phyloP scores from a whole-genome alignment of 2,888 invertebrate species.

The Leptarthrus brevirostris region DNA sequence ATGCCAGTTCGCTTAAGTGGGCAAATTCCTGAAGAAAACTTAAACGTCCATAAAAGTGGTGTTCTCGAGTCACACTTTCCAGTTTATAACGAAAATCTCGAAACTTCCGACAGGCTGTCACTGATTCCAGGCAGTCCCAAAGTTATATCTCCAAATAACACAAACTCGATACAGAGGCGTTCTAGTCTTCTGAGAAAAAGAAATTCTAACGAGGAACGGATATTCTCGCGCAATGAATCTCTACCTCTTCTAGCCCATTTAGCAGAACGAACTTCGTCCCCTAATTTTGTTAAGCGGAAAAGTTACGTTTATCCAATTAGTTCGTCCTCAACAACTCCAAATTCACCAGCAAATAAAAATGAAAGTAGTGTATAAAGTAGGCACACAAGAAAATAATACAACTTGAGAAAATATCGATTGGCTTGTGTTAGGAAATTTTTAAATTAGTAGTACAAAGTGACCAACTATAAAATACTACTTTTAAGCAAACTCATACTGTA shows the following conservation, averaged over 20 bases:
- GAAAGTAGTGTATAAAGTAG: constrained; percentile 58
- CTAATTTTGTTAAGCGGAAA: constrained; percentile 72
- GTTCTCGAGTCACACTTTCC: constrained; percentile 67
- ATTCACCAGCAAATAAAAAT: constrained; percentile 55
- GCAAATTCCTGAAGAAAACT: constrained; percentile 47
- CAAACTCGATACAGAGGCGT: constrained; percentile 53
- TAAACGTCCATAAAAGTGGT: constrained; percentile 59
- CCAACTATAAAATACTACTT: no score
- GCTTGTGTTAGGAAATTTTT: no score
- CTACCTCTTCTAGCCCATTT: constrained; percentile 70
- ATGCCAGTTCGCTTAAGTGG: constrained; percentile 36
- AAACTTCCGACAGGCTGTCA: constrained; percentile 57
- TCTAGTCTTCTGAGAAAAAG: constrained; percentile 62
- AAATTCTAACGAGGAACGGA: constrained; percentile 64
- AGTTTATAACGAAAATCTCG: constrained; percentile 56
- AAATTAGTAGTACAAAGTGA: no score
- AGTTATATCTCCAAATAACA: constrained; percentile 14
- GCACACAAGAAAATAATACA: no score
- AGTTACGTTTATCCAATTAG: constrained; percentile 74
- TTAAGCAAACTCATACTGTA: no score
- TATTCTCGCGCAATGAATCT: constrained; percentile 68
- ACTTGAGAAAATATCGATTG: no score
- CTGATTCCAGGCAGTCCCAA: constrained; percentile 55
- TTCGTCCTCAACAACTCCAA: constrained; percentile 58
- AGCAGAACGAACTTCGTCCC: constrained; percentile 66